phyloP scores from a whole-genome alignment of 2,797 vertebrate genomes.

The Myotis findleyi region DNA sequence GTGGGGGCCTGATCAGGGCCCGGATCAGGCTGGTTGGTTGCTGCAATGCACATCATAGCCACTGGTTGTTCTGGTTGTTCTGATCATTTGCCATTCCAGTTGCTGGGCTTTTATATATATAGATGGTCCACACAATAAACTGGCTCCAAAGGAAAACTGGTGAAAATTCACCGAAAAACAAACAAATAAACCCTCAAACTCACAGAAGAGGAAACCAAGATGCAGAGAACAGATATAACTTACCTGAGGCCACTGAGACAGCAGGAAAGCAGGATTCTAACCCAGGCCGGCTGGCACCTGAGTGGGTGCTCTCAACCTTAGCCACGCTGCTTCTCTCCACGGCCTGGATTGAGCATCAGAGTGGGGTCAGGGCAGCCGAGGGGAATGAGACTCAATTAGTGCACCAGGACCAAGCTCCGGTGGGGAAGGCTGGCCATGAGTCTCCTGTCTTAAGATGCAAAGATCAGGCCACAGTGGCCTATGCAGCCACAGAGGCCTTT shows the following conservation, averaged over 20 bases:
- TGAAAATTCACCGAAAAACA: too few species aligned
- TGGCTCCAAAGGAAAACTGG: too few species aligned
- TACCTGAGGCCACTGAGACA: not conserved
- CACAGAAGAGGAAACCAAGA: not conserved
- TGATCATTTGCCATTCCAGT: too few species aligned
- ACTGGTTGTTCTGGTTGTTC: too few species aligned
- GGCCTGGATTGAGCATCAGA: not conserved
- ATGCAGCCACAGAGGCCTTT: fast-evolving
- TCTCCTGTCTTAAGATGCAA: not conserved
- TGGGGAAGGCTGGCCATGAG: fast-evolving
- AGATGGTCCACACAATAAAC: too few species aligned
- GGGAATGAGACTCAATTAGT: not conserved
- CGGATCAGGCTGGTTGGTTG: too few species aligned
- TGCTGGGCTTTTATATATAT: too few species aligned
- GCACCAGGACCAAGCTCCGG: not conserved
- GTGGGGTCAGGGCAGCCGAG: fast-evolving
- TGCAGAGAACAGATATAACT: not conserved
- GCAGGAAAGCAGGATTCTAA: not conserved
- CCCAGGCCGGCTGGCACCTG: too few species aligned
- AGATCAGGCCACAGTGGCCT: not conserved
- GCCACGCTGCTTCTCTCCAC: not conserved
- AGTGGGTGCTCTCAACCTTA: not conserved
- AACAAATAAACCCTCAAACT: too few species aligned
- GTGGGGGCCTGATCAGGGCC: too few species aligned
- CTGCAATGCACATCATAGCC: too few species aligned